Evolutionary conservation across 2,797 vertebrate genomes (phyloP).

Genomic region (Mus minutoides): DNA sequence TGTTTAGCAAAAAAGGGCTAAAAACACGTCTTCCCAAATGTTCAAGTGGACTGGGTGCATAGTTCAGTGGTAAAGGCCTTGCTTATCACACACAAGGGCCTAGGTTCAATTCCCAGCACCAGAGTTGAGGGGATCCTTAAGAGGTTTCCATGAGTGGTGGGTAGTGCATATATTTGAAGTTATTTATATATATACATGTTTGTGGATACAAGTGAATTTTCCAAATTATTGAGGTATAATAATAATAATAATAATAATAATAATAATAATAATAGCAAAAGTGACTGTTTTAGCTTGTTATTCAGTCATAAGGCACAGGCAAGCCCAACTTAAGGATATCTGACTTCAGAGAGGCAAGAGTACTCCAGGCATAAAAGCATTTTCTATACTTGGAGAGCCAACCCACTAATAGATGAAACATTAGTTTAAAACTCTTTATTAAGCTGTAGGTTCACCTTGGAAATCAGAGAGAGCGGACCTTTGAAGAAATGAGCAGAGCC

Average conservation of each 20-base stretch:
- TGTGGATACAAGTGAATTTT: not conserved
- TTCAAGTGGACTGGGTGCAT: not conserved
- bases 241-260: not conserved
- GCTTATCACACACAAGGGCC: not conserved
- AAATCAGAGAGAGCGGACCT: slow-evolving; percentile 69
- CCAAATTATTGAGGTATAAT: slow-evolving; percentile 23
- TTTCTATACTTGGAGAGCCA: not conserved
- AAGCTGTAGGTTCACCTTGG: slow-evolving; percentile 67
- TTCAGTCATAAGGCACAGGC: not conserved
- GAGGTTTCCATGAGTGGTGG: not conserved
- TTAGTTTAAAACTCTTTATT: slow-evolving; percentile 62
- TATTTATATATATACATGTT: not conserved
- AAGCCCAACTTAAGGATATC: not conserved
- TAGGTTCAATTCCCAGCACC: not conserved
- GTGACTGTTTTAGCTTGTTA: not conserved
- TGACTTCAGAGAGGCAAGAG: not conserved
- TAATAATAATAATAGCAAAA: not conserved
- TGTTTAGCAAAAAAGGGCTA: not conserved
- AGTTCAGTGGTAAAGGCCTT: not conserved
- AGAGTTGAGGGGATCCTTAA: not conserved
- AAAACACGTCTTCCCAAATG: not conserved
- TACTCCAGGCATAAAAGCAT: not conserved
- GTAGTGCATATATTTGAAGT: not conserved
- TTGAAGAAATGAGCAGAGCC: slow-evolving; percentile 70
- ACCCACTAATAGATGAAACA: slow-evolving; percentile 48